A percentile compares a stretch with the other conserved stretches of the same genome.
Evolutionary conservation across 2,888 invertebrate species (phyloP).

Genomic region (Polylopha cassiicola): DNA sequence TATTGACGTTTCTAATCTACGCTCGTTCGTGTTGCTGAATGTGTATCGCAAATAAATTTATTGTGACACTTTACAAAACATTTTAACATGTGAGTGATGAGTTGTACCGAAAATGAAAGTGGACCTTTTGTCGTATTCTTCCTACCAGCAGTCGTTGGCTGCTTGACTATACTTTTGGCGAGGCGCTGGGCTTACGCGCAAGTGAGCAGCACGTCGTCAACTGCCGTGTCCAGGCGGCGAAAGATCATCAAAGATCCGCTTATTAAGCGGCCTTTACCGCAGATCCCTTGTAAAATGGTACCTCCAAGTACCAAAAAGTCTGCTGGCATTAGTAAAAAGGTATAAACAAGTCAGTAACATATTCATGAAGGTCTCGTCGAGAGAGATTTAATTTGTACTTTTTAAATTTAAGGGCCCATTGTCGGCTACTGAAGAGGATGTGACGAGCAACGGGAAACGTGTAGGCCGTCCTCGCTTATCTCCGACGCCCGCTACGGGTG

Average conservation of each 20-base stretch:
- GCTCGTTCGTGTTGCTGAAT: constrained; percentile 22
- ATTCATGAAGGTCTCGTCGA: not conserved
- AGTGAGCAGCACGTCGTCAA: constrained; percentile 64
- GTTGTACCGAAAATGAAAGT: constrained; percentile 77
- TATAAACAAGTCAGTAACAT: constrained; percentile 25
- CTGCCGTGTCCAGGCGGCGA: constrained; percentile 69
- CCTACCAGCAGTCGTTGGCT: constrained; percentile 72
- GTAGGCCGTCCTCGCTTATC: constrained; percentile 41
- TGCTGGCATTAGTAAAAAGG: constrained; percentile 58
- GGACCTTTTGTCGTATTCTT: constrained; percentile 76
- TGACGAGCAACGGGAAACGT: constrained; percentile 49
- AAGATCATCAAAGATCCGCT: constrained; percentile 73
- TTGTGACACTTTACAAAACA: constrained; percentile 54
- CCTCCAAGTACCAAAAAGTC: constrained; percentile 61
- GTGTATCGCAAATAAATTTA: constrained; percentile 42
- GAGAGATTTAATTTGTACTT: constrained; percentile 1
- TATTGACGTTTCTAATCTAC: constrained; percentile 4
- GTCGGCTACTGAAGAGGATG: constrained; percentile 52
- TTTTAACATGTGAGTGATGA: constrained; percentile 77
- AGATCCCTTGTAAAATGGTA: constrained; percentile 65
- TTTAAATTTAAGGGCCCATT: constrained; percentile 36
- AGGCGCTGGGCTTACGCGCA: constrained; percentile 71
- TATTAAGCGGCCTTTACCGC: constrained; percentile 63
- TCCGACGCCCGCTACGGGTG: constrained; percentile 26
- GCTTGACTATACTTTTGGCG: constrained; percentile 70